Evolutionary conservation across 2,113 vertebrate genomes (phyloP).

Genomic region (Prietella phreatophila): DNA sequence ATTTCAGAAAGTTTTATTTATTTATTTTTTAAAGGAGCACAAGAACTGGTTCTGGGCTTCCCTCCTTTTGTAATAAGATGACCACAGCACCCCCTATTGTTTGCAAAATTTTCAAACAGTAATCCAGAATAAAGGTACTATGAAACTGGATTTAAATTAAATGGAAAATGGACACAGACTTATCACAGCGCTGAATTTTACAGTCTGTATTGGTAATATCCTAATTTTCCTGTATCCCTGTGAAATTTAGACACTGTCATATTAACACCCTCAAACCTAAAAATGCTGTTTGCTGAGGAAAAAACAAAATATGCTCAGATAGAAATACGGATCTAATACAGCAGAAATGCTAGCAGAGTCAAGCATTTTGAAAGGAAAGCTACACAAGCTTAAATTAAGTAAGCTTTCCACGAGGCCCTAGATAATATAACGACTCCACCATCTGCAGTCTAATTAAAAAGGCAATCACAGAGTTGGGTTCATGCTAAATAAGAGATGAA

Average conservation of each 20-base stretch:
- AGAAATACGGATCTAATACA: not conserved
- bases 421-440: constrained; percentile 46
- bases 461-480: constrained; percentile 47
- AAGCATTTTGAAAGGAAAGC: constrained; percentile 19
- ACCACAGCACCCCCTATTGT: constrained; percentile 54
- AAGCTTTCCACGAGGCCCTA: constrained; percentile 28
- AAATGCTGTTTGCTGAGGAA: too few species aligned
- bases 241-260: not conserved
- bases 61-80: constrained; percentile 10
- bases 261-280: not conserved
- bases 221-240: too few species aligned
- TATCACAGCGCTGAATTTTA: not conserved
- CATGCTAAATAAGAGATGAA: constrained; percentile 55
- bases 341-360: not conserved
- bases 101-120: not conserved
- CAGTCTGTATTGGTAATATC: not conserved
- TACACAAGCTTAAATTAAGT: constrained; percentile 24
- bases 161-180: not conserved
- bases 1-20: constrained; percentile 31
- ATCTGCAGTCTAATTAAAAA: constrained; percentile 58
- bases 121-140: not conserved
- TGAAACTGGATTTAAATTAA: not conserved
- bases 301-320: not conserved
- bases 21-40: not conserved
- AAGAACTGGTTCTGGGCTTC: not conserved